These are phyloP conservation scores for Myxocyprinus asiaticus DNA, from an alignment of 2,113 vertebrate genomes.

Conservation along the genomic window DNA sequence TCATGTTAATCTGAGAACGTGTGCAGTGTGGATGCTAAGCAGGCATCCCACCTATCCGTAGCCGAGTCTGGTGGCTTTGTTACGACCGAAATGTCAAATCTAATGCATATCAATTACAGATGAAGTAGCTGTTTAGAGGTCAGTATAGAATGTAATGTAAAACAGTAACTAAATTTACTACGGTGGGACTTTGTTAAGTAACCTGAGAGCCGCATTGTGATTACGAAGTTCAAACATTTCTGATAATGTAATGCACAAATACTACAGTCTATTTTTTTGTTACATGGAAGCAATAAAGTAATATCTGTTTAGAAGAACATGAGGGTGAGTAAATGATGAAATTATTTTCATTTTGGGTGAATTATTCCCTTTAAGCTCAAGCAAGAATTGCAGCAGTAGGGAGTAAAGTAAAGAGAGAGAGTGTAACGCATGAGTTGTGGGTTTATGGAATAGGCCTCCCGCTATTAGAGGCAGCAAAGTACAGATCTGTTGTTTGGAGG, in stretches of 20 bases:
- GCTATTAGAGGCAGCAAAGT: constrained; percentile 60
- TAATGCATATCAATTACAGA: not conserved
- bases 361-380: not conserved
- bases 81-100: not conserved
- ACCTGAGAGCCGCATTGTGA: too few species aligned
- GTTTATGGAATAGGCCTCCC: constrained; percentile 39
- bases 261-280: too few species aligned
- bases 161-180: not conserved
- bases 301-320: too few species aligned
- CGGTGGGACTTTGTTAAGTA: not conserved
- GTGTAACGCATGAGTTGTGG: constrained; percentile 22
- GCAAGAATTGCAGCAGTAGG: constrained; percentile 10
- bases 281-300: too few species aligned
- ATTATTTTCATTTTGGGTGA: too few species aligned
- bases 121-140: not conserved
- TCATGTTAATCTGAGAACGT: constrained; percentile 65
- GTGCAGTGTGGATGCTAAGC: constrained; percentile 41
- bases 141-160: not conserved
- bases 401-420: constrained; percentile 3
- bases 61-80: constrained; percentile 28
- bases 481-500: constrained; percentile 60
- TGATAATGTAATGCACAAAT: too few species aligned
- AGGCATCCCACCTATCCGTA: constrained; percentile 46
- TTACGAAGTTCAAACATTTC: too few species aligned
- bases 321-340: not conserved